Percentiles rank a stretch among this genome's conserved stretches.
These are phyloP conservation scores for Archaeoteleia sp. DNA, from an alignment of 2,888 invertebrate genomes.

Conservation along the genomic window DNA sequence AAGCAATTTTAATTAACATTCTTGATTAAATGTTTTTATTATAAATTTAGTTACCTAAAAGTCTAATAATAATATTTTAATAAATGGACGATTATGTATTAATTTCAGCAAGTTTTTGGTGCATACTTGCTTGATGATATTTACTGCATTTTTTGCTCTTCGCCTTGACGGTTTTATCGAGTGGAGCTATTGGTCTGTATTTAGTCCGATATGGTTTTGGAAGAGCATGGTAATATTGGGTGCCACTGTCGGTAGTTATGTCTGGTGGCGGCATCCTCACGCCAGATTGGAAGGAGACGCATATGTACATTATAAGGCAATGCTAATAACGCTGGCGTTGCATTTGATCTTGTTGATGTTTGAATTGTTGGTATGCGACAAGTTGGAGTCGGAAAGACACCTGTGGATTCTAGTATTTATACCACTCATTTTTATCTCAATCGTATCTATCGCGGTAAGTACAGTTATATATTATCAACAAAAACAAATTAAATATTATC, in stretches of 20 bases:
- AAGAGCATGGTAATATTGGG: constrained; percentile 93
- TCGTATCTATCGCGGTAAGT: constrained; percentile 96
- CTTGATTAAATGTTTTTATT: too few species aligned
- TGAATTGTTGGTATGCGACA: constrained; percentile 96
- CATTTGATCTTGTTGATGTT: constrained; percentile 97
- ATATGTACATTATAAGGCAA: constrained; percentile 98
- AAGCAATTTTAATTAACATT: too few species aligned
- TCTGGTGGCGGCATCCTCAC: constrained; percentile 98
- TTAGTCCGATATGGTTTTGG: constrained; percentile 98
- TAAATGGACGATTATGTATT: too few species aligned
- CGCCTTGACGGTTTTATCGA: constrained; percentile 90
- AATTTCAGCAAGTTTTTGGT: constrained; percentile 97
- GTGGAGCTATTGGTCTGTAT: constrained; percentile 97
- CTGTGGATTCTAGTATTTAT: constrained; percentile 95
- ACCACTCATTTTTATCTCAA: constrained; percentile 97
- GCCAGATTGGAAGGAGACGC: constrained; percentile 97
- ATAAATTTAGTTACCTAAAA: too few species aligned
- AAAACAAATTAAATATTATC: too few species aligned
- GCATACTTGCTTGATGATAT: constrained; percentile 92
- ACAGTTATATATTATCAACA: constrained; percentile 3
- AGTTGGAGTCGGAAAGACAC: constrained; percentile 89
- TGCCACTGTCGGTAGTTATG: constrained; percentile 92
- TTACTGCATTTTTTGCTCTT: constrained; percentile 92
- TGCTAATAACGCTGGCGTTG: constrained; percentile 95
- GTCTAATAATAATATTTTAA: too few species aligned